Percentiles rank a stretch among this genome's conserved stretches.
phyloP scores from a whole-genome alignment of 2,797 vertebrate genomes.

The Dryobates pubescens region DNA sequence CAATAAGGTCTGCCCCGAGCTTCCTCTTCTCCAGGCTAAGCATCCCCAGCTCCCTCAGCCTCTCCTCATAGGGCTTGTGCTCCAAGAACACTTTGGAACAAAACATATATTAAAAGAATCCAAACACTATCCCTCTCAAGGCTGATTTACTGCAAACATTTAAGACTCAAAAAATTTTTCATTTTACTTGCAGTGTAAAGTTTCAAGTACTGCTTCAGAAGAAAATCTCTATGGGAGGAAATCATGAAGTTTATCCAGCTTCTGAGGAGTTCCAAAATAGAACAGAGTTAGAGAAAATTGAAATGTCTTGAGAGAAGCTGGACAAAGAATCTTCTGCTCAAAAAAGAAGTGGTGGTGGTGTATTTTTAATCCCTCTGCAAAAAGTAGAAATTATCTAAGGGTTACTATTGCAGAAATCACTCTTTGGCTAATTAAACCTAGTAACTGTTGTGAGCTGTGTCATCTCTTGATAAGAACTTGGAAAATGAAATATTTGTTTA shows the following conservation, averaged over 20 bases:
- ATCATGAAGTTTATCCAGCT: background rate
- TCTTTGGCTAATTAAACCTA: slow-evolving; percentile 31
- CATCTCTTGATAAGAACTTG: slow-evolving; percentile 6
- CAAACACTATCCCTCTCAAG: background rate
- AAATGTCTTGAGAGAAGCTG: background rate
- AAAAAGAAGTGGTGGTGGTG: no score
- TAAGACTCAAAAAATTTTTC: background rate
- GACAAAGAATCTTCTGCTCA: background rate
- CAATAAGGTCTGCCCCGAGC: no score
- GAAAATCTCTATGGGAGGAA: background rate
- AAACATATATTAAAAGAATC: background rate
- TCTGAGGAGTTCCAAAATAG: background rate
- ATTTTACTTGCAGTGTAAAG: background rate
- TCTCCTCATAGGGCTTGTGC: no score
- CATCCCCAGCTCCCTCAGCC: no score
- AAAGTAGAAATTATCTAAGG: background rate
- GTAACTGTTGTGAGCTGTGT: background rate
- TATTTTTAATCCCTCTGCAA: background rate
- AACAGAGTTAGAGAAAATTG: background rate
- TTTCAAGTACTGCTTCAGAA: background rate
- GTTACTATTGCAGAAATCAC: background rate
- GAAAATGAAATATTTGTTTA: slow-evolving; percentile 61
- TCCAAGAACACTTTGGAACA: background rate
- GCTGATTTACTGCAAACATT: background rate
- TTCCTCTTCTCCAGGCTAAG: no score